A percentile compares a stretch with the other conserved stretches of the same genome.
These are phyloP conservation scores for Phaethon lepturus DNA, from an alignment of 2,113 vertebrate genomes.

Conservation along the genomic window DNA sequence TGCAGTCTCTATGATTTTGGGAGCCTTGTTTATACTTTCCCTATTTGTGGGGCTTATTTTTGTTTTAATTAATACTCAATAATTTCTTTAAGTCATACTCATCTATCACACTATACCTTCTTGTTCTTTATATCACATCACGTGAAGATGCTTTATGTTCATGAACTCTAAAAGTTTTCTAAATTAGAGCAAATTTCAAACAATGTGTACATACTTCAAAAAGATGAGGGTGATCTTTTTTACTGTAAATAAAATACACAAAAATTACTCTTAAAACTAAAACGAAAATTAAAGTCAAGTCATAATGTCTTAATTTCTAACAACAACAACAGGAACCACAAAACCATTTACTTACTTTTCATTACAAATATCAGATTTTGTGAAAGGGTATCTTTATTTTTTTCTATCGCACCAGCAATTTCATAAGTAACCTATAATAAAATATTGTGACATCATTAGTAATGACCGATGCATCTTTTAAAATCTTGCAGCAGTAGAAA, in stretches of 20 bases:
- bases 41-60: neutral
- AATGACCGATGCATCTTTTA: neutral
- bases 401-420: constrained; percentile 85
- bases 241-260: neutral
- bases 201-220: neutral
- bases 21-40: neutral
- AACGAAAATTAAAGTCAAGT: neutral
- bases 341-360: constrained; percentile 88
- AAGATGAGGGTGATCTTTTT: neutral
- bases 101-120: neutral
- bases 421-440: constrained; percentile 89
- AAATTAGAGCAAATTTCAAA: constrained; percentile 34
- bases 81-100: neutral
- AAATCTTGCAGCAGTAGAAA: neutral
- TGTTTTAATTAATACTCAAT: neutral
- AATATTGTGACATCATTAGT: constrained; percentile 62
- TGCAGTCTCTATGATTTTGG: neutral
- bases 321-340: neutral
- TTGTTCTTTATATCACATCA: neutral
- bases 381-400: constrained; percentile 92
- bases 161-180: constrained; percentile 38
- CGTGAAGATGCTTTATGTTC: constrained; percentile 13
- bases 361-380: constrained; percentile 93
- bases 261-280: neutral
- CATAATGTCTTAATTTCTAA: neutral